phyloP scores from a whole-genome alignment of 64 coral and sea anemone species.

The Platygyra sinensis region DNA sequence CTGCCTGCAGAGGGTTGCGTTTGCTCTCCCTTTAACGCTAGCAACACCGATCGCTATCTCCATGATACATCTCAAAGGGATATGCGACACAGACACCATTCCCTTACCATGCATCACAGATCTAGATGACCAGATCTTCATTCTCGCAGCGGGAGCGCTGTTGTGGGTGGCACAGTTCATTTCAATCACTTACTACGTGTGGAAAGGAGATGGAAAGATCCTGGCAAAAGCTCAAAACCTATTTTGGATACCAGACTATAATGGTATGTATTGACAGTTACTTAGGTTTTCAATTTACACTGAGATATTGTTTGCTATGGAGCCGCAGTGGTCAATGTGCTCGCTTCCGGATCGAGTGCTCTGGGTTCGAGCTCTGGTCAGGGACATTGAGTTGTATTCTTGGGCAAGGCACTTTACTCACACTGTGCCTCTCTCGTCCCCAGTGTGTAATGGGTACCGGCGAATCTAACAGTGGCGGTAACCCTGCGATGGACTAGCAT shows the following conservation, averaged over 20 bases:
- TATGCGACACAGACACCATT: conserved; percentile 3
- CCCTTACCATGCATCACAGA: conserved; percentile 33
- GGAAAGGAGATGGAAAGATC: conserved; percentile 42
- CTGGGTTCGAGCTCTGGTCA: too few relatives aligned
- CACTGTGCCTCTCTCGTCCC: too few relatives aligned
- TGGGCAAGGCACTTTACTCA: too few relatives aligned
- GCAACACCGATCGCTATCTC: conserved; percentile 43
- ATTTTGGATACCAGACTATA: conserved; percentile 64
- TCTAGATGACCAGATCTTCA: neutral
- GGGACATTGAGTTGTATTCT: too few relatives aligned
- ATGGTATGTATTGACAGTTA: conserved; percentile 10
- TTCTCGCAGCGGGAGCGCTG: conserved; percentile 1
- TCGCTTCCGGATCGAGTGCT: too few relatives aligned
- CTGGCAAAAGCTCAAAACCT: conserved; percentile 53
- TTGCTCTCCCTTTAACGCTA: conserved; percentile 54
- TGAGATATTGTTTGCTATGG: too few relatives aligned
- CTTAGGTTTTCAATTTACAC: neutral
- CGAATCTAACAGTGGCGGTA: too few relatives aligned
- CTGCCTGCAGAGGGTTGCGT: conserved; percentile 40
- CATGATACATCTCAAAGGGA: neutral
- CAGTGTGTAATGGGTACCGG: too few relatives aligned
- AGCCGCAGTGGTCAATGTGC: too few relatives aligned
- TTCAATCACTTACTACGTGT: conserved; percentile 44
- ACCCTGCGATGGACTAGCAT: too few relatives aligned
- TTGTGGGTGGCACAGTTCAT: conserved; percentile 47